phyloP scores from a whole-genome alignment of 2,797 vertebrate genomes.

The Parambassis ranga region DNA sequence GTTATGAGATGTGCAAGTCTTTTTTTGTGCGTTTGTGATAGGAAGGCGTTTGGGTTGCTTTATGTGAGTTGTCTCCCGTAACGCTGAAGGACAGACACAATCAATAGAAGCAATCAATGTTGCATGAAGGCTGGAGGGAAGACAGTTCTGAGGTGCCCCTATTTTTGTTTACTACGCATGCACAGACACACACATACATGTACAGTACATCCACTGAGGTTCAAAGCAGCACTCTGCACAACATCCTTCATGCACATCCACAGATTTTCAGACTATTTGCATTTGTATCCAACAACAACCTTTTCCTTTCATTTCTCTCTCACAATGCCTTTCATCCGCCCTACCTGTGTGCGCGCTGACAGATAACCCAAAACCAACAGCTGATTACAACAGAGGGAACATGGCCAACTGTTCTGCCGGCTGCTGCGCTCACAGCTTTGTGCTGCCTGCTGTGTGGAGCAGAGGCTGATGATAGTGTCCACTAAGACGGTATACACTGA shows the following conservation, averaged over 20 bases:
- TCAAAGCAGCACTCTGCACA: conserved; percentile 22
- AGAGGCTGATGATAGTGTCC: too few relatives aligned
- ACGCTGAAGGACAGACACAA: conserved; percentile 73
- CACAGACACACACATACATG: neutral
- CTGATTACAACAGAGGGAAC: conserved; percentile 11
- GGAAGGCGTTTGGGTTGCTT: conserved; percentile 27
- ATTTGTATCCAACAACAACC: neutral
- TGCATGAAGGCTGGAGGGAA: conserved; percentile 64
- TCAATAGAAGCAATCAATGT: conserved; percentile 79
- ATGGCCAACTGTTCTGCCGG: neutral
- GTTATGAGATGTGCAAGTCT: conserved; percentile 5
- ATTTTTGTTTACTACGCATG: conserved; percentile 11
- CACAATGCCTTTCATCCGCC: conserved; percentile 40
- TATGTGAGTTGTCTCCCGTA: conserved; percentile 45
- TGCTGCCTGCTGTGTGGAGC: neutral
- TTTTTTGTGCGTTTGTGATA: neutral
- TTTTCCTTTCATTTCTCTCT: conserved; percentile 20
- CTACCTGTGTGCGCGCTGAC: conserved; percentile 25
- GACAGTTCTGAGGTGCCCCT: conserved; percentile 26
- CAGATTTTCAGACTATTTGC: conserved; percentile 4
- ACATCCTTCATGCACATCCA: neutral
- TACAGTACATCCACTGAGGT: conserved; percentile 7
- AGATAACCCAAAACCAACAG: conserved; percentile 10
- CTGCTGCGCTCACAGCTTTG: neutral
- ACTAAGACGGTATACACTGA: too few relatives aligned